A percentile compares a stretch with the other conserved stretches of the same genome.
These are phyloP conservation scores for Moxostoma hubbsi DNA, from an alignment of 2,797 vertebrate genomes.

Conservation along the genomic window DNA sequence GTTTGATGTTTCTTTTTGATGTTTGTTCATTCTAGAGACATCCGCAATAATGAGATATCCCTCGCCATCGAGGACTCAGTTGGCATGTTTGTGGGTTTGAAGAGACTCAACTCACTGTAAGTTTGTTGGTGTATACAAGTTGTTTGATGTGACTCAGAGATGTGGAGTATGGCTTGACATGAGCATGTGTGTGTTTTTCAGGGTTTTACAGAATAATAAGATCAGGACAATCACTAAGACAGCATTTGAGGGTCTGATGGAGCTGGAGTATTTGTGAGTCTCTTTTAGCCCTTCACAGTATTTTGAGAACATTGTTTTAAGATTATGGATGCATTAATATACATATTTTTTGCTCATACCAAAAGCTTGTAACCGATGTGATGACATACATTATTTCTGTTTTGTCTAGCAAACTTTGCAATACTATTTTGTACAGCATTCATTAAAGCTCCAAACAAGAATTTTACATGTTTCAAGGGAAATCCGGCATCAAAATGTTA, in stretches of 20 bases:
- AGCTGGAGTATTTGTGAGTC: slow-evolving; percentile 94
- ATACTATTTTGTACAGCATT: no score
- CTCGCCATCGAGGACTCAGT: slow-evolving; percentile 96
- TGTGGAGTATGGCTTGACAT: slow-evolving; percentile 43
- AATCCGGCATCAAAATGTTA: no score
- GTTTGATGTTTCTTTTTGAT: slow-evolving; percentile 1
- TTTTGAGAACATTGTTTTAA: neutral
- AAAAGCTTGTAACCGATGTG: no score
- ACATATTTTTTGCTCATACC: no score
- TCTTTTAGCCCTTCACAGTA: neutral
- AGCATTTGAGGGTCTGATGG: slow-evolving; percentile 93
- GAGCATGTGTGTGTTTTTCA: slow-evolving; percentile 62
- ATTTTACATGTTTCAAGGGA: no score
- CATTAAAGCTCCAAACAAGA: no score
- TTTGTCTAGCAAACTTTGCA: no score
- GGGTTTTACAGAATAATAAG: slow-evolving; percentile 91
- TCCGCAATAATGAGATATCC: slow-evolving; percentile 94
- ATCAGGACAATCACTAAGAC: slow-evolving; percentile 96
- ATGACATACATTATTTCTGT: no score
- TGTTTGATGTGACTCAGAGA: slow-evolving; percentile 61
- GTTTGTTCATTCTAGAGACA: slow-evolving; percentile 80
- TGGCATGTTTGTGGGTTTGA: slow-evolving; percentile 90
- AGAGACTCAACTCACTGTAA: slow-evolving; percentile 90
- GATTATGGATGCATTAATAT: no score
- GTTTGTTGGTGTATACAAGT: slow-evolving; percentile 60